Evolutionary conservation across 2,888 invertebrate genomes (phyloP).

Genomic region (Eucriotettix oculatus): DNA sequence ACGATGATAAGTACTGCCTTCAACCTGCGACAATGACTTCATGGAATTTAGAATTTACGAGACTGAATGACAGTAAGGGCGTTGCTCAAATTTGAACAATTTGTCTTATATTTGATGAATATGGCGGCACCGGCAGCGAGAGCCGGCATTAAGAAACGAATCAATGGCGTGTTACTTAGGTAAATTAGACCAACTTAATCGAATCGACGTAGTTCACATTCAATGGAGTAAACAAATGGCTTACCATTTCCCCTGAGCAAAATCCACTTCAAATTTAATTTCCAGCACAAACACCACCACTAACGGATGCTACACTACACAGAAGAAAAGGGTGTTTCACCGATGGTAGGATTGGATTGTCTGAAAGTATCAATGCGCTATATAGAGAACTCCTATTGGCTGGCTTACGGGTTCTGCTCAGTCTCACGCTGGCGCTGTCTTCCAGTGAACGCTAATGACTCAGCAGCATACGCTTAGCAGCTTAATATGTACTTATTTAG

Average conservation of each 20-base stretch:
- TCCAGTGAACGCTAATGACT: conserved; percentile 6
- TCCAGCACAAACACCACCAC: neutral
- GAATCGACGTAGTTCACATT: neutral
- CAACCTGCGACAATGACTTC: too few species aligned
- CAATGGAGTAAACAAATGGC: neutral
- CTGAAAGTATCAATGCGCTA: conserved; percentile 9
- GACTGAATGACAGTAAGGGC: too few species aligned
- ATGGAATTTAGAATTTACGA: too few species aligned
- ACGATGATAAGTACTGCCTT: too few species aligned
- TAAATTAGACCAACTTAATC: too few species aligned
- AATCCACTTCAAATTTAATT: conserved; percentile 10
- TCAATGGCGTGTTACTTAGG: neutral
- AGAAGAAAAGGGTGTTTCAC: conserved; percentile 6
- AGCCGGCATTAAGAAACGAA: neutral
- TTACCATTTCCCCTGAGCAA: conserved; percentile 17
- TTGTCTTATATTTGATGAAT: neutral
- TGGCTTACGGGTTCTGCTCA: neutral
- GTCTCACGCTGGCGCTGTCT: neutral
- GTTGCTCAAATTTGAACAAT: too few species aligned
- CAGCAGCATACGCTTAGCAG: neutral
- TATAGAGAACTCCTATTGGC: conserved; percentile 2
- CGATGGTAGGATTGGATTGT: neutral
- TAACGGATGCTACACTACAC: conserved; percentile 1
- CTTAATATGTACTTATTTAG: too few species aligned
- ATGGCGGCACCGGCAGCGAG: conserved; percentile 17